Percentiles rank a stretch among this genome's conserved stretches.
Conservation (phyloP, 2,113 vertebrate species). For the Falcunculus frontatus region DNA sequence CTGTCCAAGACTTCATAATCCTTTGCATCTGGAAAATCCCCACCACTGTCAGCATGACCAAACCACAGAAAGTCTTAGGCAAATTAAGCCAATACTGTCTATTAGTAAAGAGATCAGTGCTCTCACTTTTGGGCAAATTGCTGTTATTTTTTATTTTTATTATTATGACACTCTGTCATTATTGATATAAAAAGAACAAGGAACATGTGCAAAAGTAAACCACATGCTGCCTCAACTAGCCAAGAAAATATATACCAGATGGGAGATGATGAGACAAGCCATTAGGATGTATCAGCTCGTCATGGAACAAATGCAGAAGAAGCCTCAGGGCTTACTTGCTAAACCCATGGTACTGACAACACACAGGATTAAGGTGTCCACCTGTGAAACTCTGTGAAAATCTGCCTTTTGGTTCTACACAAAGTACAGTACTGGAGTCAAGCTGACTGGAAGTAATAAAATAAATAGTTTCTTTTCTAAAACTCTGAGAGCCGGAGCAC, state of each 20-base stretch:
- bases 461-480: background rate
- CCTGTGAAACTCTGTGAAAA: background rate
- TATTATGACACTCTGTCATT: slow-evolving; percentile 51
- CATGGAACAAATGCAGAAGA: background rate
- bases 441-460: background rate
- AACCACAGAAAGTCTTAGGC: background rate
- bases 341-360: background rate
- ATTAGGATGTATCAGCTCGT: background rate
- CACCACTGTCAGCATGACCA: background rate
- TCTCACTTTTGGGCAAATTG: background rate
- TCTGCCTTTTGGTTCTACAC: background rate
- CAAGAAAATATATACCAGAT: slow-evolving; percentile 48
- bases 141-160: slow-evolving; percentile 2
- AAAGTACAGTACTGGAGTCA: background rate
- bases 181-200: slow-evolving; percentile 49
- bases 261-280: slow-evolving; percentile 33
- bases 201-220: slow-evolving; percentile 55
- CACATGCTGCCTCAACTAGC: slow-evolving; percentile 44
- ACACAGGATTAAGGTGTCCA: background rate
- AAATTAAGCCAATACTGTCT: background rate
- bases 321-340: background rate
- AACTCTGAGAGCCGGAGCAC: background rate
- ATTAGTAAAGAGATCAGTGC: background rate
- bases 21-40: background rate
- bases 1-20: background rate